Conservation (phyloP, 2,888 invertebrate genomes). For the Cyaniris semiargus region DNA sequence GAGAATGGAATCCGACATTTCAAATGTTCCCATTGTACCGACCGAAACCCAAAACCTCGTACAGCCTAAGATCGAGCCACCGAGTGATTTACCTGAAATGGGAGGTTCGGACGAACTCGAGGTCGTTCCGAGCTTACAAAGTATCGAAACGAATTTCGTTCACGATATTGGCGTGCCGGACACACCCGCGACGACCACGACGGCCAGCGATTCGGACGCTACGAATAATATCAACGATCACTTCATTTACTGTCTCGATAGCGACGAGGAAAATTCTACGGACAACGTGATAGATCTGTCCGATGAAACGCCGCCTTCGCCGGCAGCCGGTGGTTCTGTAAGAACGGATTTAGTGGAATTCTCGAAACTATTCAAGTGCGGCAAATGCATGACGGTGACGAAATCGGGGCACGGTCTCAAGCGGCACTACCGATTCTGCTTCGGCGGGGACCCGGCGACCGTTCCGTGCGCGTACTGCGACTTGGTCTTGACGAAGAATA, state of each 20-base stretch:
- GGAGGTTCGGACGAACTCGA: neutral
- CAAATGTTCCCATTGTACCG: neutral
- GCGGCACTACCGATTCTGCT: constrained; percentile 50
- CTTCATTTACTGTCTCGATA: constrained; percentile 51
- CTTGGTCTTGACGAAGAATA: neutral
- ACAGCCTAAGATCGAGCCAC: neutral
- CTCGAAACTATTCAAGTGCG: constrained; percentile 51
- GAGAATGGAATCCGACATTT: neutral
- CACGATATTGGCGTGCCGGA: neutral
- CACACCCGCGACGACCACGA: neutral
- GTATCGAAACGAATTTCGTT: neutral
- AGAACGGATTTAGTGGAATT: constrained; percentile 33
- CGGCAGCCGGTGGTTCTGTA: neutral
- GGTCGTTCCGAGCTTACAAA: neutral
- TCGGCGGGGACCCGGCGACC: neutral
- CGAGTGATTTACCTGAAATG: neutral
- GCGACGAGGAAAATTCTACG: constrained; percentile 61
- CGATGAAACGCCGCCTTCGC: constrained; percentile 42
- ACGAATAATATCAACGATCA: constrained; percentile 13
- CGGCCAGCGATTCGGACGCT: neutral
- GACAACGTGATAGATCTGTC: constrained; percentile 51
- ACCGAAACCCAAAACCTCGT: neutral
- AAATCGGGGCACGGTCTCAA: constrained; percentile 50
- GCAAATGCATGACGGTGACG: constrained; percentile 47
- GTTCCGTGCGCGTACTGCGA: constrained; percentile 47